Evolutionary conservation across 2,797 vertebrate species (phyloP).

Genomic region (Argentina silus): DNA sequence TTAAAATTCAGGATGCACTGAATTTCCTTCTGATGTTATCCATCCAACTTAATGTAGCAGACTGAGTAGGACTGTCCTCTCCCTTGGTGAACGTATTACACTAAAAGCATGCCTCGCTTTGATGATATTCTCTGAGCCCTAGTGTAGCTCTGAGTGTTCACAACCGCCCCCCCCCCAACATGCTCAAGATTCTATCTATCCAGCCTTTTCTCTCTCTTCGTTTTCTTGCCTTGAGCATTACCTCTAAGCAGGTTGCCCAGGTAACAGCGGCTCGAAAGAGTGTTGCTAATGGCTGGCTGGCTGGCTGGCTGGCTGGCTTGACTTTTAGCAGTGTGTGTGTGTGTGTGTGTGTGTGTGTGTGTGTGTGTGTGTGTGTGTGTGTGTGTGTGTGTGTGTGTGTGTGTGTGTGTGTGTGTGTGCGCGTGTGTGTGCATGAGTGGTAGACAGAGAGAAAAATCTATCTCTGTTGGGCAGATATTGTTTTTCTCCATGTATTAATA

Average conservation of each 20-base stretch:
- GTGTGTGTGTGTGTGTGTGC: constrained; percentile 30
- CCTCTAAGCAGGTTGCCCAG: constrained; percentile 79
- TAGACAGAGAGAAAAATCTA: constrained; percentile 4
- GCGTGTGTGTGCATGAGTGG: constrained; percentile 27
- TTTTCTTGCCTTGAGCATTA: constrained; percentile 69
- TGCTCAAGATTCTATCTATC: background rate
- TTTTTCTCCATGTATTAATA: constrained; percentile 37
- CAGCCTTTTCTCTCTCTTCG: constrained; percentile 28
- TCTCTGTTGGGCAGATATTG: constrained; percentile 25
- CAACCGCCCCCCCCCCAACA: constrained; percentile 12
- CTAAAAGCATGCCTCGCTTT: constrained; percentile 19
- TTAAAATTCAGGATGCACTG: too few species aligned
- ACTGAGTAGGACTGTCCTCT: background rate
- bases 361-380: constrained; percentile 25
- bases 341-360: background rate
- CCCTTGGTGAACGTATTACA: constrained; percentile 1
- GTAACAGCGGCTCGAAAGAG: constrained; percentile 80
- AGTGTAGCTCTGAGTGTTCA: constrained; percentile 20
- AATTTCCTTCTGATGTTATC: constrained; percentile 10
- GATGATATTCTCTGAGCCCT: constrained; percentile 22
- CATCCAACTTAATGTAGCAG: background rate
- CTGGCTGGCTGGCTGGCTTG: constrained; percentile 64
- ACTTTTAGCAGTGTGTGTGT: constrained; percentile 42
- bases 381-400: constrained; percentile 17
- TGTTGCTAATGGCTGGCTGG: constrained; percentile 75